Conservation (phyloP, 2,797 vertebrate species). For the Siniperca scherzeri region DNA sequence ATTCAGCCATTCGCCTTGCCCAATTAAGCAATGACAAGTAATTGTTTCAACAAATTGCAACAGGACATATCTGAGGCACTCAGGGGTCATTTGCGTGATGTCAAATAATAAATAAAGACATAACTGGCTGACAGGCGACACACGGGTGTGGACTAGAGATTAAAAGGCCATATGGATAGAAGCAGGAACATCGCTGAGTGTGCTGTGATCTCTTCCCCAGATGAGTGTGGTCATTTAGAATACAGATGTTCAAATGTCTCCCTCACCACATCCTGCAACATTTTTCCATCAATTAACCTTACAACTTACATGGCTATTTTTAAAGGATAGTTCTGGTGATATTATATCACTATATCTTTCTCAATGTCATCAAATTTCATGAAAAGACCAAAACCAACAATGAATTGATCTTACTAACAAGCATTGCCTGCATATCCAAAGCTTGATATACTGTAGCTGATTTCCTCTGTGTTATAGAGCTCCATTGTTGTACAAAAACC, state of each 20-base stretch:
- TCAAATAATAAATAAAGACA: constrained; percentile 78
- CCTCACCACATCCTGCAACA: constrained; percentile 8
- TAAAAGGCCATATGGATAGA: constrained; percentile 76
- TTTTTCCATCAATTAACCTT: background rate
- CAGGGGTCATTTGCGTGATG: constrained; percentile 69
- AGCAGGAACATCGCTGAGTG: constrained; percentile 54
- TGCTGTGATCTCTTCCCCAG: constrained; percentile 58
- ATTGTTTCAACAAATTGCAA: constrained; percentile 79
- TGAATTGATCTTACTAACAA: background rate
- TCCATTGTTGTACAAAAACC: background rate
- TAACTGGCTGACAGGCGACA: constrained; percentile 67
- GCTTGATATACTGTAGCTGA: background rate
- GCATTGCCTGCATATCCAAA: background rate
- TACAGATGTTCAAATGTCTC: constrained; percentile 71
- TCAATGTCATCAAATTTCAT: background rate
- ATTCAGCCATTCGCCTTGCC: constrained; percentile 60
- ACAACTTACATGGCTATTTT: background rate
- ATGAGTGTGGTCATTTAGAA: constrained; percentile 65
- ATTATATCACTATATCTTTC: background rate
- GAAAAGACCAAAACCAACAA: constrained; percentile 8
- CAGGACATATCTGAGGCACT: constrained; percentile 70
- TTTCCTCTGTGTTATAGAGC: background rate
- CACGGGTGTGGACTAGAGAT: constrained; percentile 60
- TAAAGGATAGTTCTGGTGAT: background rate
- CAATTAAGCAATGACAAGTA: constrained; percentile 80